Evolutionary conservation across 2,113 vertebrate genomes (phyloP).

Genomic region (Theristicus caerulescens): DNA sequence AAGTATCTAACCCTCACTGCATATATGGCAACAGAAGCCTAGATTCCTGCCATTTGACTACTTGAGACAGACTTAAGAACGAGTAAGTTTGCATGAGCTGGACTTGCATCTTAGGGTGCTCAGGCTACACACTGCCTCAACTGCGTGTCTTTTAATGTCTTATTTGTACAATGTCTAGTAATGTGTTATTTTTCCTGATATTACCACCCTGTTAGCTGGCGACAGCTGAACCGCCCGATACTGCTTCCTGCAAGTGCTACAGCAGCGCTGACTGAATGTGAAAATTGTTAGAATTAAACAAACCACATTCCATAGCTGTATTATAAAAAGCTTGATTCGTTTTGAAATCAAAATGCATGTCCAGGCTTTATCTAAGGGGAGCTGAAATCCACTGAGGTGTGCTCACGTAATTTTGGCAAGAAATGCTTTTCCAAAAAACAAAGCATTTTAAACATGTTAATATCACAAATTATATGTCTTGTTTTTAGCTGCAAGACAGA

Average conservation of each 20-base stretch:
- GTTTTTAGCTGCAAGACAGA: neutral
- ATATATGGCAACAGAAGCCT: neutral
- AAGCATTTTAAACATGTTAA: neutral
- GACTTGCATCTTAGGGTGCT: neutral
- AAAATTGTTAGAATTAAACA: neutral
- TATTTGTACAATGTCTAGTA: neutral
- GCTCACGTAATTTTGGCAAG: neutral
- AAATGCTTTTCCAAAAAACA: neutral
- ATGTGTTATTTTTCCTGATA: neutral
- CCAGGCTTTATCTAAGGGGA: neutral
- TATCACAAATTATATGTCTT: neutral
- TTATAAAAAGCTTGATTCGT: neutral
- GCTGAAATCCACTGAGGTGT: neutral
- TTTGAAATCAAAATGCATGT: neutral
- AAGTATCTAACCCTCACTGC: neutral
- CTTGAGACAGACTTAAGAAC: neutral
- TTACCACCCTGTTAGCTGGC: neutral
- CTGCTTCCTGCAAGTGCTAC: neutral
- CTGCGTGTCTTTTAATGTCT: neutral
- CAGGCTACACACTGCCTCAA: neutral
- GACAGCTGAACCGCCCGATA: neutral
- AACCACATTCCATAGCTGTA: neutral
- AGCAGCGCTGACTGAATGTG: neutral
- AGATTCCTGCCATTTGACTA: neutral
- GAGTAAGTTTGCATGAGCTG: neutral